Percentiles rank a stretch among this genome's conserved stretches.
Conservation (phyloP, 2,888 invertebrate species). For the Cephonodes hylas region DNA sequence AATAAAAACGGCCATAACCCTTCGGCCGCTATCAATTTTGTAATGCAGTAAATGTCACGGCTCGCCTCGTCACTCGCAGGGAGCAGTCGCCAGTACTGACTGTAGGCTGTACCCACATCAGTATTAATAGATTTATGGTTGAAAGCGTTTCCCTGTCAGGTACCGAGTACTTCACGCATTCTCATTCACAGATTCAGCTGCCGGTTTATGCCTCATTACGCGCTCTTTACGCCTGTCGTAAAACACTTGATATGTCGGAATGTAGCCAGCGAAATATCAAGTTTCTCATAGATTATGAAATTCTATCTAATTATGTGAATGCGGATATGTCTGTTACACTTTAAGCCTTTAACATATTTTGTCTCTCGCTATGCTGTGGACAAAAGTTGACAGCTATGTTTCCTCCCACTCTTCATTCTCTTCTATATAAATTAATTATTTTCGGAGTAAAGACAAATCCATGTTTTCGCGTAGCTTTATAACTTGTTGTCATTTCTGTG, state of each 20-base stretch:
- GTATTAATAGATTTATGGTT: neutral
- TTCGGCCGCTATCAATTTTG: constrained; percentile 52
- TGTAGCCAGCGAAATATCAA: neutral
- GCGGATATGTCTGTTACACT: too few species aligned
- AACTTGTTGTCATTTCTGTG: too few species aligned
- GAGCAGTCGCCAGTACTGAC: neutral
- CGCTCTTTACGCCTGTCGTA: neutral
- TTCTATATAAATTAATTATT: too few species aligned
- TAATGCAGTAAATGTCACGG: constrained; percentile 56
- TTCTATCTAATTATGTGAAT: too few species aligned
- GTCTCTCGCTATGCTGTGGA: too few species aligned
- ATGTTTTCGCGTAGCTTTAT: too few species aligned
- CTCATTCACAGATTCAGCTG: constrained; percentile 2
- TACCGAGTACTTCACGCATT: constrained; percentile 6
- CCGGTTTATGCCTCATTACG: neutral
- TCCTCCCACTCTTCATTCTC: too few species aligned
- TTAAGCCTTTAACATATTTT: too few species aligned
- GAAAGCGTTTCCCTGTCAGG: constrained; percentile 9
- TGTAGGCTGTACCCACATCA: neutral
- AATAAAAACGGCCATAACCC: constrained; percentile 51
- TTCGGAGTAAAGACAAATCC: too few species aligned
- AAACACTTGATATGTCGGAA: neutral
- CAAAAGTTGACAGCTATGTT: too few species aligned
- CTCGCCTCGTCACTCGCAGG: neutral
- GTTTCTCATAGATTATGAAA: too few species aligned